phyloP scores from a whole-genome alignment of 2,888 invertebrate genomes.

The Trissoscelio sp. region DNA sequence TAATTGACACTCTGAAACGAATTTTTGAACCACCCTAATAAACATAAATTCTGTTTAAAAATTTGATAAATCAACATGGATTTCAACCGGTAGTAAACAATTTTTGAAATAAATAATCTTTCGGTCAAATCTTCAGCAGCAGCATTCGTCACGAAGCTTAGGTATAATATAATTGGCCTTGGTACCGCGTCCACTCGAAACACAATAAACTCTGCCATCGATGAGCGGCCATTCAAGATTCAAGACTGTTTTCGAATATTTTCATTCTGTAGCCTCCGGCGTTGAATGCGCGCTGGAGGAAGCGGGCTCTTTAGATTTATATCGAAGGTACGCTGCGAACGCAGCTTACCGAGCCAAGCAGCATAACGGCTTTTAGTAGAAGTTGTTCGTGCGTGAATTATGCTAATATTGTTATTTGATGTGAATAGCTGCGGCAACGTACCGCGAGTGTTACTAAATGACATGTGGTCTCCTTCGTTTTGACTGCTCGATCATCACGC shows the following conservation, averaged over 20 bases:
- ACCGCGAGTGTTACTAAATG: slow-evolving; percentile 49
- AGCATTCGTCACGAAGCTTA: slow-evolving; percentile 70
- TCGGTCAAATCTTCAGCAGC: slow-evolving; percentile 17
- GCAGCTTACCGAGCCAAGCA: slow-evolving; percentile 68
- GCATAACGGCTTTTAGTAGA: slow-evolving; percentile 73
- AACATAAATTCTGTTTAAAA: too few relatives aligned
- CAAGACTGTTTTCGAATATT: slow-evolving; percentile 78
- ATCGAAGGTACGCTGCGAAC: slow-evolving; percentile 74
- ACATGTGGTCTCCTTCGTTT: slow-evolving; percentile 44
- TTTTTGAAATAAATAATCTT: slow-evolving; percentile 43
- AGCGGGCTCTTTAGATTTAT: slow-evolving; percentile 77
- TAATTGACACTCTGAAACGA: too few relatives aligned
- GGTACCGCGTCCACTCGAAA: slow-evolving; percentile 72
- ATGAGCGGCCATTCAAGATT: slow-evolving; percentile 74
- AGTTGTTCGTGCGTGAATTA: slow-evolving; percentile 75
- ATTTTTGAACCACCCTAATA: too few relatives aligned
- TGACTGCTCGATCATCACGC: slow-evolving; percentile 27
- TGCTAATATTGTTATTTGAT: slow-evolving; percentile 75
- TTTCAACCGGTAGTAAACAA: neutral
- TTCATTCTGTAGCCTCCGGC: slow-evolving; percentile 73
- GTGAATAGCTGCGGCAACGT: slow-evolving; percentile 60
- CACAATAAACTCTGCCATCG: slow-evolving; percentile 75
- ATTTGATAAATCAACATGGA: neutral
- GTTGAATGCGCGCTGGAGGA: slow-evolving; percentile 76
- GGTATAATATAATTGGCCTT: slow-evolving; percentile 74